Base-by-base conservation (phyloP, 2,797 vertebrate genomes). In the Argyrosomus regius region DNA sequence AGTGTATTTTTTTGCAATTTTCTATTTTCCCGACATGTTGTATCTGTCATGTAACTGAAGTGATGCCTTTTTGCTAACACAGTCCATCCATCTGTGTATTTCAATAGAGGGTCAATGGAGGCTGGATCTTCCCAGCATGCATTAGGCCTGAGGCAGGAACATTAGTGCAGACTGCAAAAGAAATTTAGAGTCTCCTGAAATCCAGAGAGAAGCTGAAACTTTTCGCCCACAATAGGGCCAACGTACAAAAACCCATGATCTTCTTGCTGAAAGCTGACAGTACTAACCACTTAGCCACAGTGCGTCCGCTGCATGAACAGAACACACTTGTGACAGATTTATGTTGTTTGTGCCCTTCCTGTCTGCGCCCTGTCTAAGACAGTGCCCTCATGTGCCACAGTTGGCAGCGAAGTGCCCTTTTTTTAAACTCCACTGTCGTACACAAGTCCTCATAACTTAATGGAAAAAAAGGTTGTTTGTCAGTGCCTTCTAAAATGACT, bases 251-350 rank as follows among this genome's bases (percentile, higher is more conserved):
- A 74, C n/a, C 28, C 4, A 5, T 10, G 46, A 39, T 66, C 45
- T 31, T 65, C 31, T 57, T 22, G 6, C 67, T 31, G 73, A 52
- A 59, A 81, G 45, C 45, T 86, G 77, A 75, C 72, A 68, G 45
- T 14, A 67, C 48, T 53, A 45, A 63, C 31, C 50, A 31, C 54
- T 71, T 59, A 43, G 22, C 76, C 60, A 57, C 69, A 46, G 45
- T n/a, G 63, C 48, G 18, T 41, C 31, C 14, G 13, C 39, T 18
- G 22, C 74, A 80, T 56, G 39, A 80, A 67, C 50, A 48, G 26
- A 77, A 28, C 35, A 59, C 65, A 24, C 43, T 54, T 70, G 60
- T 76, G 78, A 83, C 81, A 87, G 68, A 68, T 83, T 80, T 74
- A 66, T 81, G 77, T 86, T 83, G 70, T 50, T 20, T 4, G 53